Base-by-base conservation (phyloP, 2,888 invertebrate species). In the Cryptus armator region DNA sequence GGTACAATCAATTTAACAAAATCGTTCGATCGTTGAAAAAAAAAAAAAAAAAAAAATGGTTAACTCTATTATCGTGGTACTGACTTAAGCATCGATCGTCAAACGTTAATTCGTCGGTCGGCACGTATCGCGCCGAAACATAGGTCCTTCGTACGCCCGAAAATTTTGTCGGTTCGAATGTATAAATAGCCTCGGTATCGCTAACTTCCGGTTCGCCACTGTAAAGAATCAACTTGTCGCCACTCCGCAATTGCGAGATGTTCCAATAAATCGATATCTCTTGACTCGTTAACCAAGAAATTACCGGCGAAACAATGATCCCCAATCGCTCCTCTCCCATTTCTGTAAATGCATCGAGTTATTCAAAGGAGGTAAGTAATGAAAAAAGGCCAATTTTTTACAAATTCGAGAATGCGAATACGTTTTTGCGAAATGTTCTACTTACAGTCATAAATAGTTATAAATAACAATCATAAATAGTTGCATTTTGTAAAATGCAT, bases 231-330 rank as follows among this genome's bases (percentile, higher is more conserved):
- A 92, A 88, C 44, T 29, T 71, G 71, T 92, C 92, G 24, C 88
- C 88, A 3, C 76, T 64, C n/a, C 48, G 79, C 53, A 89, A 59
- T 43, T 89, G 88, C 51, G 84, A 29, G 72, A 92, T 89, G 53
- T 86, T 89, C 92, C 92, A 92, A 82, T 91, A 90, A 79, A 92
- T 89, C 24, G 90, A 89, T 67, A 92, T 89, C 79, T 90, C 90
- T 7, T 90, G 88, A 12, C 89, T 90, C 53, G 71, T 81, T 9
- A 79, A 80, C 0, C 19, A 7, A 12, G 89, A 87, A 74, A 90
- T 88, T 72, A 91, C 62, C 29, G 92, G 90, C n/a, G 92, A 92
- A 7, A 92, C 80, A 1, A 91, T 85, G 59, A 92, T 77, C n/a
- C 91, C 91, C n/a, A 91, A 79, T 70, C 90, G 87, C 5, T 87